Base-by-base conservation (phyloP, 2,797 vertebrate species). In the Amphiprion clarkii region DNA sequence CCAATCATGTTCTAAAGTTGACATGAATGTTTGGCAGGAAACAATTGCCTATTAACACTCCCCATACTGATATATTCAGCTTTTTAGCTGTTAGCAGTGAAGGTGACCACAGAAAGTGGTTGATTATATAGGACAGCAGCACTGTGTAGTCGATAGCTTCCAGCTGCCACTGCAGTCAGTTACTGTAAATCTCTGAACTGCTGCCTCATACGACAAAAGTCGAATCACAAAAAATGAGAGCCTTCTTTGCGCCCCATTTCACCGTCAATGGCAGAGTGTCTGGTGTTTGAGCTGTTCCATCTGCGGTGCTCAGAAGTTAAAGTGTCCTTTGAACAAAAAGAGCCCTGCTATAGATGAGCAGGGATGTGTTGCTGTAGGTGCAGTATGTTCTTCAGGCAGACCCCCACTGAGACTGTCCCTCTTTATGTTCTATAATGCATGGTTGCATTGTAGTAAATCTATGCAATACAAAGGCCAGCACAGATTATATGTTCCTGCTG, bases 401-500 rank as follows among this genome's bases (percentile, higher is more conserved):
- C 42, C 29, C 40, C 27, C 5, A n/a, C 16, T 7, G 33, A 76
- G 52, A 56, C 52, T 57, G 17, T 40, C 56, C 54, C 13, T 42
- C n/a, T 59, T 54, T 49, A 40, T 70, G 21, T 46, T 61, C 16
- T 54, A 19, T 75, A 29, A 79, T 62, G 42, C 33, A 44, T 68
- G 56, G 55, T 76, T 67, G 67, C 54, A 64, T 57, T 10, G 46
- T 5, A 51, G 58, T 1, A n/a, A 13, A 1, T 36, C 27, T 48
- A 7, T 67, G 54, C 66, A 69, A 80, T 31, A 65, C 44, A 70
- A 73, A 75, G 19, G 0, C 21, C 0, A 4, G 0, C 23, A 44
- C 40, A 51, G 42, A 67, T 71, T 66, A 25, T 48, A 39, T n/a
- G 31, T 51, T 54, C 12, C 25, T 11, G 2, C 25, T 31, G 51